Evolutionary conservation across 2,113 vertebrate genomes (phyloP).

Genomic region (Macquaria australasica): DNA sequence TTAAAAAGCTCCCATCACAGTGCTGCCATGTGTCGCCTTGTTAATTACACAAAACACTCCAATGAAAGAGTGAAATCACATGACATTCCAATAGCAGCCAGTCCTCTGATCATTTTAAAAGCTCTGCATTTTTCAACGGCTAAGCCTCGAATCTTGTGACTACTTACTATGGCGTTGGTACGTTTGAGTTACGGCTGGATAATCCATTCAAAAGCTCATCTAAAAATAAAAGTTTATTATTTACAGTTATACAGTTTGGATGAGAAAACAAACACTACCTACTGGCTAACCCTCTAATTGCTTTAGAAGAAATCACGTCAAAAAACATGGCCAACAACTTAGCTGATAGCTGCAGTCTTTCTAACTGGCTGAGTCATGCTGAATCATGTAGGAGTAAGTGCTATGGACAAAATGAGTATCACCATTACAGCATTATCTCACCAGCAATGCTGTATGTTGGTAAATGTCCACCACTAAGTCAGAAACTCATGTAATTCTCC

Average conservation of each 20-base stretch:
- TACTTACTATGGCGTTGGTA: neutral
- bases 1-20: slow-evolving; percentile 2
- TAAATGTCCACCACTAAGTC: neutral
- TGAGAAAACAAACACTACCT: neutral
- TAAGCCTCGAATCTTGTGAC: slow-evolving; percentile 44
- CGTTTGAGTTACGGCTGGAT: slow-evolving; percentile 1
- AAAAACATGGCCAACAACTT: neutral
- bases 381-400: neutral
- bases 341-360: neutral
- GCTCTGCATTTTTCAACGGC: slow-evolving; percentile 37
- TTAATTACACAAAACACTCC: neutral
- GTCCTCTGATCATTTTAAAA: slow-evolving; percentile 45
- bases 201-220: neutral
- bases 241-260: neutral
- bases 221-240: neutral
- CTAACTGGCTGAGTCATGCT: neutral
- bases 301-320: neutral
- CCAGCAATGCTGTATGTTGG: neutral
- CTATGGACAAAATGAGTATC: neutral
- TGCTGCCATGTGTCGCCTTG: neutral
- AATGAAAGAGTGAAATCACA: slow-evolving; percentile 50
- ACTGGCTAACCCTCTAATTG: neutral
- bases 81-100: slow-evolving; percentile 49
- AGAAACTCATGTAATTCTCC: no score
- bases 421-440: neutral